Evolutionary conservation across 2,113 vertebrate species (phyloP), one percentile per base, ranked within the genome.

Genomic region (Rhabdornis inornatus): DNA sequence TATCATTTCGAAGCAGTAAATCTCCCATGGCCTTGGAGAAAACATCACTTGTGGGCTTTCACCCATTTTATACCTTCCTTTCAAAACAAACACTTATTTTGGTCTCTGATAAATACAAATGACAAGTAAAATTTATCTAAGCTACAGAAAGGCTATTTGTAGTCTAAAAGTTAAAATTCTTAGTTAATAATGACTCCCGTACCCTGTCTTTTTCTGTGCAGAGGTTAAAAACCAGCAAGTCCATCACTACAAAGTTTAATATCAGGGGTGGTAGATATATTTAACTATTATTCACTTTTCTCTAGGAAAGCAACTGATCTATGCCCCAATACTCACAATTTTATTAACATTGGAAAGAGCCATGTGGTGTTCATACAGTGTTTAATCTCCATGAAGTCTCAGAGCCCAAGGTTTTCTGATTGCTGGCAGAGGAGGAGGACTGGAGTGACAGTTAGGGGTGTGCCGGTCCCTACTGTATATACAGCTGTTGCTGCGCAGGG

Each of bases 401-500:
- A 50, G 86, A 6, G 1, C 71, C 79, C 72, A 66, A 79, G 89
- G 66, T 92, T 89, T 87, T 87, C 59, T 90, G 89, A 60, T 69
- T 86, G 40, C 83, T 65, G 89, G 68, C 47, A 55, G 78, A 77
- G 79, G 70, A 94, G 92, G 63, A 65, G 55, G 91, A 68, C 65
- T 64, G 82, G 83, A 90, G 75, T 89, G 97, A 85, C 92, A 95
- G 95, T 95, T 98, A 91, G 91, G 83, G 45, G 88, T 95, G 91
- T 20, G 27, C 86, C 57, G 37, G 88, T 72, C 77, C 80, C 20
- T 87, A 92, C 96, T 97, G 96, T 93, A 95, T 90, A 94, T 96
- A 96, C 88, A 98, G 97, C 96, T 97, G 95, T 97, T 98, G 94
- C 92, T 79, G 42, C 53, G 1, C 83, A 91, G 93, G 95, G 90